These are phyloP conservation scores for Sanderia malayensis DNA, from an alignment of 30 jellyfish, hydroid and myxozoan genomes.

Conservation along the genomic window DNA sequence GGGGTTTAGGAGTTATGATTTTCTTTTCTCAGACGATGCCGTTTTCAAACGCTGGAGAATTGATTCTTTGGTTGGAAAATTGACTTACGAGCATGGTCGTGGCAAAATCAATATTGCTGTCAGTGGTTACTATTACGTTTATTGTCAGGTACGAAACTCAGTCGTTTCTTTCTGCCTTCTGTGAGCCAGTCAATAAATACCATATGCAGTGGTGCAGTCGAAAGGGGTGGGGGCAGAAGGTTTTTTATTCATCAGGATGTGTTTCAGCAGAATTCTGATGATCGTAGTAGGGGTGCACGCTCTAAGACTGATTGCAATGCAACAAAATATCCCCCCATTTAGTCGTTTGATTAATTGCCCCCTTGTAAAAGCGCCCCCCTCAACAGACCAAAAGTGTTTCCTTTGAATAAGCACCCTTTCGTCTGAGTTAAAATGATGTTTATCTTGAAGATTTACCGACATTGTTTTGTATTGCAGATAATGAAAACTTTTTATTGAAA, in stretches of 20 bases:
- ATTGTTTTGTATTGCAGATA: too few species aligned
- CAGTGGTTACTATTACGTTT: conserved; percentile 50
- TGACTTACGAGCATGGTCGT: conserved; percentile 5
- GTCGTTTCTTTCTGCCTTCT: not conserved
- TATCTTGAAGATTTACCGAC: too few species aligned
- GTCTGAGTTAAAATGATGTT: too few species aligned
- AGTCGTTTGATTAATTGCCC: not conserved
- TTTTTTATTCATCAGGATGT: not conserved
- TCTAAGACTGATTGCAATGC: not conserved
- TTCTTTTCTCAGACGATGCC: conserved; percentile 21
- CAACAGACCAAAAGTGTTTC: not conserved
- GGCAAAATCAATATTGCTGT: conserved; percentile 44
- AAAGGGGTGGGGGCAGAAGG: not conserved
- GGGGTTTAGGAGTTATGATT: too few species aligned
- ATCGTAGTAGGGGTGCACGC: not conserved
- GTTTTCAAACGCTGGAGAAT: conserved; percentile 29
- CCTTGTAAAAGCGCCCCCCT: not conserved
- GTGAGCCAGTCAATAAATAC: too few species aligned
- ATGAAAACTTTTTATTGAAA: too few species aligned
- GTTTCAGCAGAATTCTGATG: not conserved
- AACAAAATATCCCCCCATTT: too few species aligned
- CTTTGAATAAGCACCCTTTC: too few species aligned
- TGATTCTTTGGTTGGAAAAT: conserved; percentile 15
- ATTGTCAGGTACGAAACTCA: conserved; percentile 45
- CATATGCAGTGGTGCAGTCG: not conserved